Conservation (phyloP, 2,888 invertebrate species). For the Altica lythri region DNA sequence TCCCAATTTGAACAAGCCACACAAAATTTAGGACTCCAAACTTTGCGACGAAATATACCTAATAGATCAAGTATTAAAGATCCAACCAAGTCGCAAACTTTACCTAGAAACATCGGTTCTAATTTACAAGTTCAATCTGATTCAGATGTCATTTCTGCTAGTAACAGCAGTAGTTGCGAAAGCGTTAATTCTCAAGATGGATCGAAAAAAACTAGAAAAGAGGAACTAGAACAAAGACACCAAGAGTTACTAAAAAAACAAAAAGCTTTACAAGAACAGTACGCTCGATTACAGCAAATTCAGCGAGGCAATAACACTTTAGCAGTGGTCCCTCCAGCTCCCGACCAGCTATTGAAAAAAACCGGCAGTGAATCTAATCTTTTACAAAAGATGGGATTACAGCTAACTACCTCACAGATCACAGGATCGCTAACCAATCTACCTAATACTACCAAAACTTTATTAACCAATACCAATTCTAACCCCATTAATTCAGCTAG, state of each 20-base stretch:
- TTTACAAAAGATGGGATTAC: constrained; percentile 80
- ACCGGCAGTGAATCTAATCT: constrained; percentile 89
- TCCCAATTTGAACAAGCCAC: constrained; percentile 56
- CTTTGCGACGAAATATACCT: constrained; percentile 52
- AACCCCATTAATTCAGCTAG: constrained; percentile 41
- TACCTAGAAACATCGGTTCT: constrained; percentile 56
- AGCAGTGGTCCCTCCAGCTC: constrained; percentile 66
- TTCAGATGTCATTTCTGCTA: constrained; percentile 58
- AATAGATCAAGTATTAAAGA: constrained; percentile 55
- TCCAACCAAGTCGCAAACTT: constrained; percentile 51
- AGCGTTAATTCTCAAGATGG: constrained; percentile 77
- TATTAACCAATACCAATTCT: constrained; percentile 43
- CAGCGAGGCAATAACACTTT: constrained; percentile 75
- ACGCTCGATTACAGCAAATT: constrained; percentile 84
- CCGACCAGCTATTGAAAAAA: constrained; percentile 72
- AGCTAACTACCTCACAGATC: constrained; percentile 61
- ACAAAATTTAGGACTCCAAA: constrained; percentile 56
- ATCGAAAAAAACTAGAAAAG: constrained; percentile 67
- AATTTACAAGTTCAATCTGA: constrained; percentile 50
- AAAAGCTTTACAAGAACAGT: constrained; percentile 87
- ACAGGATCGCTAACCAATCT: constrained; percentile 69
- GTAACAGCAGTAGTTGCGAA: constrained; percentile 76
- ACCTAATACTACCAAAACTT: constrained; percentile 47
- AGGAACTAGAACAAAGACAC: constrained; percentile 83
- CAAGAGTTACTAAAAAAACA: constrained; percentile 88